These are phyloP conservation scores for Plemyria rubiginata DNA, from an alignment of 2,888 invertebrate species.

Conservation along the genomic window DNA sequence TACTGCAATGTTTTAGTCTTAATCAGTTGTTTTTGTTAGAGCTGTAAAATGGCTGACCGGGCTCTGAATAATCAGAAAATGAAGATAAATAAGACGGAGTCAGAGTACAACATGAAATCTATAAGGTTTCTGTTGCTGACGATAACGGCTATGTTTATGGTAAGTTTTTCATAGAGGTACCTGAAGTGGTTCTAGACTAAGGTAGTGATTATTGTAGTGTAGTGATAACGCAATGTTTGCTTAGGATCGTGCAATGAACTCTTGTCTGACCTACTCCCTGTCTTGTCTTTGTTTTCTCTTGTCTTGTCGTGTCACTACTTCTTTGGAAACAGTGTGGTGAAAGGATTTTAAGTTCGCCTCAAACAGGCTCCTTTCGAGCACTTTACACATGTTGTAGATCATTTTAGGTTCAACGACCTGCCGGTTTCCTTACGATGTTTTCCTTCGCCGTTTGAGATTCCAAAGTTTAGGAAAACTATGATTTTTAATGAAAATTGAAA, in stretches of 20 bases:
- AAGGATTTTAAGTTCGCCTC: too few relatives aligned
- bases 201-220: not conserved
- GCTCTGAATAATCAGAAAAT: slow-evolving; percentile 54
- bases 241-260: not conserved
- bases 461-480: too few relatives aligned
- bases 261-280: too few relatives aligned
- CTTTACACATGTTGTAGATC: too few relatives aligned
- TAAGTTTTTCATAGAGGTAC: slow-evolving; percentile 59
- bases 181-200: too few relatives aligned
- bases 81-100: slow-evolving; percentile 69
- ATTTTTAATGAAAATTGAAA: too few relatives aligned
- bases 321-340: too few relatives aligned
- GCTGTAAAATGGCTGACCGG: slow-evolving; percentile 24
- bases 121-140: slow-evolving; percentile 75
- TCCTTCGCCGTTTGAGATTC: too few relatives aligned
- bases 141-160: slow-evolving; percentile 77
- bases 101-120: slow-evolving; percentile 79
- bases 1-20: slow-evolving; percentile 23
- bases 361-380: too few relatives aligned
- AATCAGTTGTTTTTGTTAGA: slow-evolving; percentile 24
- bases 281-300: too few relatives aligned
- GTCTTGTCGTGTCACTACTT: not conserved
- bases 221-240: slow-evolving; percentile 3
- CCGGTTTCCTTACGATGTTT: too few relatives aligned
- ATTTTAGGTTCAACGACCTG: too few relatives aligned